phyloP scores from a whole-genome alignment of 1,140 invertebrate genomes.

The Probaryconus sp. region DNA sequence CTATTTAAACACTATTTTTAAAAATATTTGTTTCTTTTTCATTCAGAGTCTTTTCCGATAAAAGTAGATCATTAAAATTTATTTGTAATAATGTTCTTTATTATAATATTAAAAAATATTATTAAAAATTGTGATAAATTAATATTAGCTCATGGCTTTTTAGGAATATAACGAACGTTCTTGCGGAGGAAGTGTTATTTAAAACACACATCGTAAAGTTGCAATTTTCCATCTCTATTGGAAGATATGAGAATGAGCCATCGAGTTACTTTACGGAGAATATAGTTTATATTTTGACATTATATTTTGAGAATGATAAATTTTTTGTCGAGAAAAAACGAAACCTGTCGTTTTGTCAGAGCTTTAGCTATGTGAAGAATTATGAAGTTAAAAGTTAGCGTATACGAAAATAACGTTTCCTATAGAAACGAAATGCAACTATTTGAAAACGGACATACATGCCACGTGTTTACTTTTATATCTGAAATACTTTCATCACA shows the following conservation, averaged over 20 bases:
- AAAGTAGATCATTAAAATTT: no score
- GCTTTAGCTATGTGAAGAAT: slow-evolving; percentile 15
- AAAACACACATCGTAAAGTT: slow-evolving; percentile 11
- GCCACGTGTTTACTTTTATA: slow-evolving; percentile 32
- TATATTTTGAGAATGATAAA: slow-evolving; percentile 8
- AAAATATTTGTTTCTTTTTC: no score
- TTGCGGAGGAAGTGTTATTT: slow-evolving; percentile 5
- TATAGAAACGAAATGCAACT: no score
- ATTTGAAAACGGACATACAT: slow-evolving; percentile 17
- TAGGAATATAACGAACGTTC: no score
- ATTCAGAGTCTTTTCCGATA: no score
- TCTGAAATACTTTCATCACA: slow-evolving; percentile 7
- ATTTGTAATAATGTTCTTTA: no score
- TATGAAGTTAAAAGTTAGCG: slow-evolving; percentile 3
- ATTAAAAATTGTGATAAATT: no score
- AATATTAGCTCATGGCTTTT: no score
- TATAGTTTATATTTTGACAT: slow-evolving; percentile 15
- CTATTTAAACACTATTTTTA: no score
- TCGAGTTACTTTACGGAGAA: slow-evolving; percentile 7
- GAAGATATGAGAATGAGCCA: neutral
- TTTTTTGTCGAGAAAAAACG: slow-evolving; percentile 18
- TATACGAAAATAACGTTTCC: slow-evolving; percentile 18
- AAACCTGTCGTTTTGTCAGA: slow-evolving; percentile 17
- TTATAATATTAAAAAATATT: no score
- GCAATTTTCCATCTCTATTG: slow-evolving; percentile 7